A percentile compares a stretch with the other conserved stretches of the same genome.
phyloP scores from a whole-genome alignment of 2,888 invertebrate species.

The Eristalis intricaria region DNA sequence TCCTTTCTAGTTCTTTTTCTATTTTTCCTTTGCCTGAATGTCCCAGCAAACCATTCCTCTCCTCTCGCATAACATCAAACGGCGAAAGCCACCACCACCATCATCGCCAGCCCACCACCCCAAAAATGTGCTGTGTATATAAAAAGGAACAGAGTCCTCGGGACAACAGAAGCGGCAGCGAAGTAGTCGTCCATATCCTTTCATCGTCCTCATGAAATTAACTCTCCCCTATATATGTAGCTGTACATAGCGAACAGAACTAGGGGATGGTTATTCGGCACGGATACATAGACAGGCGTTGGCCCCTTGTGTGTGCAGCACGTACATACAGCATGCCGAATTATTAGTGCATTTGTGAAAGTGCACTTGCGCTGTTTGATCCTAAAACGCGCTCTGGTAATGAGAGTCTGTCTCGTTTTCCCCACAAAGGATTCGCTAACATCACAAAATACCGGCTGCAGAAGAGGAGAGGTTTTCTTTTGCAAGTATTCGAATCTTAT shows the following conservation, averaged over 20 bases:
- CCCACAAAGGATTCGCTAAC: conserved; percentile 55
- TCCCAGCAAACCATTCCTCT: conserved; percentile 59
- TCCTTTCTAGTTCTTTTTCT: conserved; percentile 51
- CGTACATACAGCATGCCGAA: conserved; percentile 31
- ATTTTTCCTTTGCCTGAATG: conserved; percentile 42
- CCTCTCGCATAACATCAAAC: conserved; percentile 59
- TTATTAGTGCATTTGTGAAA: conserved; percentile 66
- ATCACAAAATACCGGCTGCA: conserved; percentile 34
- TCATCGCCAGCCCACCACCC: neutral
- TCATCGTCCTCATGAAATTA: conserved; percentile 67
- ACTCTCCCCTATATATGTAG: conserved; percentile 52
- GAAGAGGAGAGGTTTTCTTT: conserved; percentile 34
- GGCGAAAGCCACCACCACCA: conserved; percentile 43
- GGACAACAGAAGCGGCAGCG: conserved; percentile 39
- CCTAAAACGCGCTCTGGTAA: conserved; percentile 47
- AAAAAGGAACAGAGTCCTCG: neutral
- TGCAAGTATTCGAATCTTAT: conserved; percentile 63
- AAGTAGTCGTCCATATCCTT: conserved; percentile 65
- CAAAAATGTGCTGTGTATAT: neutral
- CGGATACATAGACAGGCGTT: conserved; percentile 10
- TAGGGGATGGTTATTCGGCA: conserved; percentile 45
- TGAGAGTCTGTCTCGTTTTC: conserved; percentile 58
- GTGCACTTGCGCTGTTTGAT: conserved; percentile 70
- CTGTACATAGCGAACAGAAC: conserved; percentile 40
- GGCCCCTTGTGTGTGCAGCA: conserved; percentile 5